phyloP scores from a whole-genome alignment of 2,113 vertebrate species.

The Pterocles gutturalis region DNA sequence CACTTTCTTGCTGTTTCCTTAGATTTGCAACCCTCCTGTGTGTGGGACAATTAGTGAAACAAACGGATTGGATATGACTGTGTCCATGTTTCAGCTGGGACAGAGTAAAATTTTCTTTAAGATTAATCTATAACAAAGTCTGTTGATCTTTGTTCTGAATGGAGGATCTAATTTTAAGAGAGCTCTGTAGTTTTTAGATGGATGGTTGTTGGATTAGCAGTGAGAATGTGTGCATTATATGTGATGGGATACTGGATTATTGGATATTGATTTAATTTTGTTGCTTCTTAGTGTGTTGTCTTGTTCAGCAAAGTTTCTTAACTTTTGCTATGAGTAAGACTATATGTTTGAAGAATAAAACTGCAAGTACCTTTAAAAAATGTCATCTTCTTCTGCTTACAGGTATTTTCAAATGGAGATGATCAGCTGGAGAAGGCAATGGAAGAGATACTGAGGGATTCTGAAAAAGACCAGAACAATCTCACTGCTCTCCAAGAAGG shows the following conservation, averaged over 20 bases:
- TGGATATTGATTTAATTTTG: background rate
- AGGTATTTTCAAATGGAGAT: constrained; percentile 91
- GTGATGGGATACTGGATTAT: background rate
- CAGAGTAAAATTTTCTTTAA: background rate
- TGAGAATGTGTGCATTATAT: background rate
- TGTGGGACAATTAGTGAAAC: background rate
- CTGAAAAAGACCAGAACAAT: constrained; percentile 73
- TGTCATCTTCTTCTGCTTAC: background rate
- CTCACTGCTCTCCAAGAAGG: background rate
- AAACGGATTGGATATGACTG: background rate
- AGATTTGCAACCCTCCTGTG: background rate
- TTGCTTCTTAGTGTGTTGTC: background rate
- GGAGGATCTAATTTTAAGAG: background rate
- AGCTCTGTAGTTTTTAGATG: background rate
- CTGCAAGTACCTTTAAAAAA: background rate
- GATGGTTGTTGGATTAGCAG: background rate
- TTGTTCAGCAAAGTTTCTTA: background rate
- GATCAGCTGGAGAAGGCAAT: constrained; percentile 93
- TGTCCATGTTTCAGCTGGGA: no score
- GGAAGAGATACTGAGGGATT: constrained; percentile 91
- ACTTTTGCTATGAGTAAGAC: background rate
- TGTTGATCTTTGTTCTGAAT: background rate
- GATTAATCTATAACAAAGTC: background rate
- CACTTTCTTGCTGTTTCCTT: background rate
- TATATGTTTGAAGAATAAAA: background rate